A percentile compares a stretch with the other conserved stretches of the same genome.
phyloP scores from a whole-genome alignment of 2,888 invertebrate species.

The Netelia fuscicornis region DNA sequence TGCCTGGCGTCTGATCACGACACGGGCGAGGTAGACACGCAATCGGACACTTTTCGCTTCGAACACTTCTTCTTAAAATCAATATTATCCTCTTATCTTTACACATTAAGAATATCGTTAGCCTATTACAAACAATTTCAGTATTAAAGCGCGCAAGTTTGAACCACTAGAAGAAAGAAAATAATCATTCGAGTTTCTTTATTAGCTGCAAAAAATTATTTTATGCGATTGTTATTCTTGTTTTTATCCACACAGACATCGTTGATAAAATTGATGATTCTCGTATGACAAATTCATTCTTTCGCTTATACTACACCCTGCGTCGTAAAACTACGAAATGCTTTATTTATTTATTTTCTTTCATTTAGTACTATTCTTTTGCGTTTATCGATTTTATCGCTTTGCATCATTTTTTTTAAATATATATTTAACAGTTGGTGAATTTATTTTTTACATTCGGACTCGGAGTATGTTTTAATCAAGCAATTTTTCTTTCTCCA shows the following conservation, averaged over 20 bases:
- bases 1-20: slow-evolving; percentile 33
- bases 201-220: slow-evolving; percentile 42
- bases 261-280: slow-evolving; percentile 36
- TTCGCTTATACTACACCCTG: slow-evolving; percentile 43
- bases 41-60: slow-evolving; percentile 42
- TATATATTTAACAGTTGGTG: slow-evolving; percentile 40
- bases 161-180: slow-evolving; percentile 22
- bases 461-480: slow-evolving; percentile 19
- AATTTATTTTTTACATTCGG: slow-evolving; percentile 6
- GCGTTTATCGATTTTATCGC: slow-evolving; percentile 44
- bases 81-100: slow-evolving; percentile 35
- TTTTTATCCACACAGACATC: slow-evolving; percentile 16
- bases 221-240: slow-evolving; percentile 19
- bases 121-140: slow-evolving; percentile 53
- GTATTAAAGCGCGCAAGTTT: slow-evolving; percentile 42
- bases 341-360: neutral
- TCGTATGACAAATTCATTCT: slow-evolving; percentile 35
- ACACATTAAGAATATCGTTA: slow-evolving; percentile 40
- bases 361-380: slow-evolving; percentile 7
- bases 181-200: slow-evolving; percentile 39
- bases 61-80: neutral
- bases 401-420: slow-evolving; percentile 6
- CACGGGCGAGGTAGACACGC: slow-evolving; percentile 60
- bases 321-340: slow-evolving; percentile 33
- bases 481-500: slow-evolving; percentile 24